A percentile compares a stretch with the other conserved stretches of the same genome.
phyloP scores from a whole-genome alignment of 2,797 vertebrate genomes.

The Tenualosa ilisha region DNA sequence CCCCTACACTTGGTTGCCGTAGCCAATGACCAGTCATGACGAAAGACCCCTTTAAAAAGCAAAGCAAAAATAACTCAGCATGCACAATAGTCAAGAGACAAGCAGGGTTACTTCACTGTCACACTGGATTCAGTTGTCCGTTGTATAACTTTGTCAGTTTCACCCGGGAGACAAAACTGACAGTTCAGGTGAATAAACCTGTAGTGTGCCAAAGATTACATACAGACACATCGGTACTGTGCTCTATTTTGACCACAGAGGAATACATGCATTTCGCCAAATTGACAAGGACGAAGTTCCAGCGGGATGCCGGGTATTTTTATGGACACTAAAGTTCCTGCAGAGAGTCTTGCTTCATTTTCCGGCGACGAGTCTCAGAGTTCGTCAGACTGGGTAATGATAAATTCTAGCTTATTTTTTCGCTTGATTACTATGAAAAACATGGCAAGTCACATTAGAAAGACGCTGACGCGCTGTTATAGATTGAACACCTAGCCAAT shows the following conservation, averaged over 20 bases:
- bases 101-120: neutral
- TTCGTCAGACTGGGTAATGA: conserved; percentile 58
- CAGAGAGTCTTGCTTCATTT: conserved; percentile 53
- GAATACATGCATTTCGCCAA: neutral
- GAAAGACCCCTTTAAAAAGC: neutral
- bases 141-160: neutral
- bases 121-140: neutral
- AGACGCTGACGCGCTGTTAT: neutral
- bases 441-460: no score
- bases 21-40: conserved; percentile 9
- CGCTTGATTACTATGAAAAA: neutral
- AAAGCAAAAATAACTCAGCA: neutral
- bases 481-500: no score
- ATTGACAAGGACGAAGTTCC: neutral
- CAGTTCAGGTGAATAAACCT: neutral
- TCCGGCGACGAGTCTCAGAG: conserved; percentile 61
- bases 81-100: neutral
- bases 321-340: conserved; percentile 60
- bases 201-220: neutral
- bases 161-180: neutral
- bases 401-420: conserved; percentile 29
- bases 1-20: neutral
- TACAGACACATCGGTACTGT: neutral
- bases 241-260: neutral
- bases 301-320: conserved; percentile 63